phyloP scores from a whole-genome alignment of 1,140 invertebrate genomes.

The Pristionchus pacificus region DNA sequence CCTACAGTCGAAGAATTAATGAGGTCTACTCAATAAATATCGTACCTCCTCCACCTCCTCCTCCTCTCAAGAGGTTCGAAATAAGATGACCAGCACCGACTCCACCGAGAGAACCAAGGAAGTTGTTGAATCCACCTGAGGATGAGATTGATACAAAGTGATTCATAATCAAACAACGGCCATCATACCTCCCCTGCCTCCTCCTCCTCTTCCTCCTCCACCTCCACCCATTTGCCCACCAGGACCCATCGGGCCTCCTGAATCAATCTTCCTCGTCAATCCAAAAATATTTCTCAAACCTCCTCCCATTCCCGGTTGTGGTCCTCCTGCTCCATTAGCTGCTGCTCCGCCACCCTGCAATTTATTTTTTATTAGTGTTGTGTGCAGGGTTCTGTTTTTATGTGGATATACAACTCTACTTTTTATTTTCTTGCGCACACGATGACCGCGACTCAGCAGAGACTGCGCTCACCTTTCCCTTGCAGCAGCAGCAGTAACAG shows the following conservation, averaged over 20 bases:
- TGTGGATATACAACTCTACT: too few relatives aligned
- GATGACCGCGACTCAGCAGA: not conserved
- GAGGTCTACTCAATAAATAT: too few relatives aligned
- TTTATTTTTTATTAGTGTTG: too few relatives aligned
- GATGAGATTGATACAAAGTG: slow-evolving; percentile 30
- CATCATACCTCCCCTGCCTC: slow-evolving; percentile 21
- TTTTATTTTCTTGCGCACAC: too few relatives aligned
- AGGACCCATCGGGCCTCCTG: not conserved
- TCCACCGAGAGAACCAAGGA: slow-evolving; percentile 29
- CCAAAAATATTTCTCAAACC: not conserved
- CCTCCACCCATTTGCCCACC: not conserved
- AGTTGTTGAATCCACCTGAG: slow-evolving; percentile 20
- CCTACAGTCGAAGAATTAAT: too few relatives aligned
- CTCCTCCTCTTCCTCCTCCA: slow-evolving; percentile 19
- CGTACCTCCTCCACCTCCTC: not conserved
- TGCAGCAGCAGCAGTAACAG: slow-evolving; percentile 40
- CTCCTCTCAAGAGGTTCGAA: slow-evolving; percentile 20
- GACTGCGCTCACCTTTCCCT: slow-evolving; percentile 18
- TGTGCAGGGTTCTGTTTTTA: too few relatives aligned
- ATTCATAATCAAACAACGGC: slow-evolving; percentile 24
- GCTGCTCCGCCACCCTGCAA: too few relatives aligned
- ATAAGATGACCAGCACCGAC: slow-evolving; percentile 30
- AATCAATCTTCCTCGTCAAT: not conserved
- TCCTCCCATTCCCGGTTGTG: too few relatives aligned
- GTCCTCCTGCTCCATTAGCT: too few relatives aligned